Conservation (phyloP, 2,113 vertebrate genomes). For the Orthonyx spaldingii region DNA sequence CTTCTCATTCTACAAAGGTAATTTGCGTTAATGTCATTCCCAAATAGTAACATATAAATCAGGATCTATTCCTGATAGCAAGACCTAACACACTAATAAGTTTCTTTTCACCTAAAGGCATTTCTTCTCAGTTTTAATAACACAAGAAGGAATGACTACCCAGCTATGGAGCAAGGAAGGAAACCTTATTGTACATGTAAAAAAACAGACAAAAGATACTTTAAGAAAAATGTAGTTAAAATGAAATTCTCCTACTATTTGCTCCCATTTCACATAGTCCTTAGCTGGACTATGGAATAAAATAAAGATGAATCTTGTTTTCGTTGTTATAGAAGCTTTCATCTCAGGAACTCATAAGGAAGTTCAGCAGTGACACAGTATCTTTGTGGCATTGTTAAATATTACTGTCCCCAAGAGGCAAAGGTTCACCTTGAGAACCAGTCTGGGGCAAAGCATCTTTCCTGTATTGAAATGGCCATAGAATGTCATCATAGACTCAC, state of each 20-base stretch:
- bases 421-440: background rate
- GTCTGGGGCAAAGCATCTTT: background rate
- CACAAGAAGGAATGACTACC: slow-evolving; percentile 38
- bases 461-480: background rate
- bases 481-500: background rate
- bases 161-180: background rate
- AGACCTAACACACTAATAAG: background rate
- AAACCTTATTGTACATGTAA: background rate
- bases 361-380: background rate
- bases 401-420: background rate
- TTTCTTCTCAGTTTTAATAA: slow-evolving; percentile 59
- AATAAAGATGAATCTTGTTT: background rate
- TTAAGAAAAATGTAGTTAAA: background rate
- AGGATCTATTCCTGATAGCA: background rate
- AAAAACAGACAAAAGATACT: background rate
- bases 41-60: slow-evolving; percentile 26
- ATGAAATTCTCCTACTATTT: background rate
- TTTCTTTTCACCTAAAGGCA: slow-evolving; percentile 23
- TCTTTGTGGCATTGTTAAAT: background rate
- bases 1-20: background rate
- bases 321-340: background rate
- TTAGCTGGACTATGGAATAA: background rate
- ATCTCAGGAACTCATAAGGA: background rate
- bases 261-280: background rate
- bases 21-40: background rate